A percentile compares a stretch with the other conserved stretches of the same genome.
phyloP scores from a whole-genome alignment of 2,888 invertebrate genomes.

The Falcaria lacertinaria region DNA sequence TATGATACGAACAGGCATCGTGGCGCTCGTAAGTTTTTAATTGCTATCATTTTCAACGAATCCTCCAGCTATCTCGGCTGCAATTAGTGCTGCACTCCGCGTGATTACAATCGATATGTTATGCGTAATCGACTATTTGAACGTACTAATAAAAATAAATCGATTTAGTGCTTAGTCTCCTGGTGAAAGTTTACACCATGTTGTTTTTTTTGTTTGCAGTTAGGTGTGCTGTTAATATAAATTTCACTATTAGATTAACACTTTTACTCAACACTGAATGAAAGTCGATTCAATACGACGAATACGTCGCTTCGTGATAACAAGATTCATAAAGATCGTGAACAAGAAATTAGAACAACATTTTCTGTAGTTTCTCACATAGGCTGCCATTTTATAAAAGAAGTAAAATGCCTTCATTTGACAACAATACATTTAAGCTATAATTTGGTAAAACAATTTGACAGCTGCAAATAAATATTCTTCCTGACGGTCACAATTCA shows the following conservation, averaged over 20 bases:
- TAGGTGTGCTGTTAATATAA: background rate
- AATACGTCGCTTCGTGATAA: background rate
- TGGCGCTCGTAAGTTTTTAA: background rate
- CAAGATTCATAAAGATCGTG: background rate
- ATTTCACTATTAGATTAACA: background rate
- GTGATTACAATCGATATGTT: constrained; percentile 9
- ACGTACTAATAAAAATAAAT: constrained; percentile 6
- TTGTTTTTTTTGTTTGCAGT: background rate
- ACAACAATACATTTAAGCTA: too few species aligned
- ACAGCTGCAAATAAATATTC: too few species aligned
- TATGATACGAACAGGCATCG: too few species aligned
- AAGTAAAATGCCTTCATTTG: too few species aligned
- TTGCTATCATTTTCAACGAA: background rate
- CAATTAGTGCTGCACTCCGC: constrained; percentile 4
- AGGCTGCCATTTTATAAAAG: too few species aligned
- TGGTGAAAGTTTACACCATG: background rate
- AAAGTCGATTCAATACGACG: background rate
- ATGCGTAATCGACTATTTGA: constrained; percentile 5
- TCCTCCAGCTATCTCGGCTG: background rate
- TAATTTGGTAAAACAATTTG: too few species aligned
- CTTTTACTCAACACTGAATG: background rate
- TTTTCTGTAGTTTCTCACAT: too few species aligned
- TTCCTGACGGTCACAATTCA: too few species aligned
- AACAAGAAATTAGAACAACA: too few species aligned
- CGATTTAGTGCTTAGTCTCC: constrained; percentile 3